Base-by-base conservation (phyloP, 2,888 invertebrate species). In the Gibbula magus region DNA sequence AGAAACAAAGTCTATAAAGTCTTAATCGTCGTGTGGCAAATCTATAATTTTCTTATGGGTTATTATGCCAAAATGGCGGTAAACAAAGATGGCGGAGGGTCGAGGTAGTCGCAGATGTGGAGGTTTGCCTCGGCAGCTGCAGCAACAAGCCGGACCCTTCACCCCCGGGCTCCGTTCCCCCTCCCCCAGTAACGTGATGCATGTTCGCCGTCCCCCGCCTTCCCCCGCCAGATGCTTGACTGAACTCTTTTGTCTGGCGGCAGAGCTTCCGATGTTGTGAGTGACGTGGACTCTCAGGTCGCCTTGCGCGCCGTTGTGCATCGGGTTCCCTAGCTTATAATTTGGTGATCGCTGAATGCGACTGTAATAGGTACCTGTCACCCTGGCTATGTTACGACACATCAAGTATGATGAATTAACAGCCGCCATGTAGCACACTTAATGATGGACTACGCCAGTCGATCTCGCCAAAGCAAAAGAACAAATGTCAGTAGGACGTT, bases 401-500 rank as follows among this genome's bases (percentile, higher is more conserved):
- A 74, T 74, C 74, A 74, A 51, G n/a, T 51, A 51, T 74, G 74
- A 74, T 74, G 74, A 74, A 74, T 74, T 74, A 74, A 74, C 74
- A 51, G 45, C 39, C 74, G n/a, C 45, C 20, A 74, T 51, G 39
- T 74, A 74, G 45, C 39, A 52, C 45, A 51, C 51, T 74, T 74
- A 74, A 74, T 74, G 20, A 74, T 25, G 61, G 61, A 61, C 61
- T 61, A 61, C 61, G 61, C 61, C 29, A 61, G 61, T 16, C 61
- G 61, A 25, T 29, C 29, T 61, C 29, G 61, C 29, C 61, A 61
- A 61, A 18, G 61, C 61, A 22, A 61, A 61, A 61, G 61, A 61
- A 61, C 61, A 61, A 61, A 61, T 61, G 29, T 29, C 61, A 29
- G 25, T 61, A 25, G 29, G 61, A 29, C 61, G 29, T 61, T 61